Conservation (phyloP, 2,888 invertebrate species). For the Andrena bicolor region DNA sequence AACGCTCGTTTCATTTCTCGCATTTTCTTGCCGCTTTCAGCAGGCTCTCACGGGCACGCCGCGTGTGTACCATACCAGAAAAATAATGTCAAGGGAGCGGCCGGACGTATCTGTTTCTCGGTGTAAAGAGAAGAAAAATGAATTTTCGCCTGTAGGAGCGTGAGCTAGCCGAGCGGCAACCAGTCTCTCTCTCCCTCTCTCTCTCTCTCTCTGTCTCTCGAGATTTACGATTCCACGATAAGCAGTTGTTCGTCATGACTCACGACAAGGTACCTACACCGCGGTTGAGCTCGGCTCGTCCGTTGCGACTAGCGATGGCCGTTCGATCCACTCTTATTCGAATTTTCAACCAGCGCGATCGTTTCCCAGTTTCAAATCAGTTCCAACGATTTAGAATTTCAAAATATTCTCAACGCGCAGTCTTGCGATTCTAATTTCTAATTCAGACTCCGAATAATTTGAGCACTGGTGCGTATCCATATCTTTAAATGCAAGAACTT, state of each 20-base stretch:
- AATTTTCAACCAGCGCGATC: no score
- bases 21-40: not conserved
- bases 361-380: no score
- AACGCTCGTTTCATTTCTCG: not conserved
- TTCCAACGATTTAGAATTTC: no score
- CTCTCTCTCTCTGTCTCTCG: constrained; percentile 9
- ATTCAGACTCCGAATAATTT: no score
- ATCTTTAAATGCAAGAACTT: no score
- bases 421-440: no score
- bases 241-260: constrained; percentile 49
- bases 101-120: constrained; percentile 23
- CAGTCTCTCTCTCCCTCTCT: not conserved
- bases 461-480: no score
- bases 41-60: constrained; percentile 9
- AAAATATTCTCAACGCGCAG: no score
- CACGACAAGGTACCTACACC: constrained; percentile 24
- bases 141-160: constrained; percentile 30
- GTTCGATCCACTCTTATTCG: no score
- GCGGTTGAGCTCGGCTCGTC: not conserved
- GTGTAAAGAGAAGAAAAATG: constrained; percentile 30
- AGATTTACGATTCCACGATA: constrained; percentile 57
- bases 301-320: not conserved
- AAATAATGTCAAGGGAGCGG: constrained; percentile 51
- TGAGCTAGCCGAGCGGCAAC: constrained; percentile 4
- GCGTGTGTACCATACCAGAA: constrained; percentile 5